Conservation (phyloP, 2,888 invertebrate genomes). For the Ferdinandea cuprea region DNA sequence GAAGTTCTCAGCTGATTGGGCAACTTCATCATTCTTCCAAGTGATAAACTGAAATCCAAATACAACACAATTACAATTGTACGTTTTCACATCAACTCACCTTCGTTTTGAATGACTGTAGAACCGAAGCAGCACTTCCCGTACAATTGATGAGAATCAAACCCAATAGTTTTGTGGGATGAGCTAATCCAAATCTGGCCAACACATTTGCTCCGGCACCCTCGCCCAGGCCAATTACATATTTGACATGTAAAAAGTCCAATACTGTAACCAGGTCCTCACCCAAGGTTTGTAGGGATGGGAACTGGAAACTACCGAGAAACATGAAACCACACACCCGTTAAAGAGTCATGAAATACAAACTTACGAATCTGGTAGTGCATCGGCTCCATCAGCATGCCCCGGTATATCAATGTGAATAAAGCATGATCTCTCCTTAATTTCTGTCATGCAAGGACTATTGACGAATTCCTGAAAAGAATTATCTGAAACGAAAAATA, state of each 20-base stretch:
- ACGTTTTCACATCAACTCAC: slow-evolving; percentile 83
- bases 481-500: slow-evolving; percentile 86
- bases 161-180: slow-evolving; percentile 90
- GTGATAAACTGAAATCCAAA: slow-evolving; percentile 87
- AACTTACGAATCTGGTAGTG: slow-evolving; percentile 89
- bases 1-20: slow-evolving; percentile 94
- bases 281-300: slow-evolving; percentile 91
- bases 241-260: slow-evolving; percentile 91
- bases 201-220: slow-evolving; percentile 95
- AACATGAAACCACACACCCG: neutral
- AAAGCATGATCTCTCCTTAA: slow-evolving; percentile 92
- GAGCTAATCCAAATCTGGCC: slow-evolving; percentile 92
- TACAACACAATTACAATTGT: neutral
- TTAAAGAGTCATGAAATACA: slow-evolving; percentile 3
- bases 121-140: slow-evolving; percentile 92
- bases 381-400: slow-evolving; percentile 92
- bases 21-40: slow-evolving; percentile 92
- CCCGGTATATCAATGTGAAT: slow-evolving; percentile 94
- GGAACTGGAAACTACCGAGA: slow-evolving; percentile 88
- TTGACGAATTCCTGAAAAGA: slow-evolving; percentile 92
- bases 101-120: slow-evolving; percentile 93
- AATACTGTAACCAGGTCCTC: slow-evolving; percentile 92
- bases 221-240: slow-evolving; percentile 93
- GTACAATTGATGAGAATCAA: slow-evolving; percentile 94
- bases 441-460: slow-evolving; percentile 92